Conservation (phyloP, 2,888 invertebrate species). For the Agrotis puta region DNA sequence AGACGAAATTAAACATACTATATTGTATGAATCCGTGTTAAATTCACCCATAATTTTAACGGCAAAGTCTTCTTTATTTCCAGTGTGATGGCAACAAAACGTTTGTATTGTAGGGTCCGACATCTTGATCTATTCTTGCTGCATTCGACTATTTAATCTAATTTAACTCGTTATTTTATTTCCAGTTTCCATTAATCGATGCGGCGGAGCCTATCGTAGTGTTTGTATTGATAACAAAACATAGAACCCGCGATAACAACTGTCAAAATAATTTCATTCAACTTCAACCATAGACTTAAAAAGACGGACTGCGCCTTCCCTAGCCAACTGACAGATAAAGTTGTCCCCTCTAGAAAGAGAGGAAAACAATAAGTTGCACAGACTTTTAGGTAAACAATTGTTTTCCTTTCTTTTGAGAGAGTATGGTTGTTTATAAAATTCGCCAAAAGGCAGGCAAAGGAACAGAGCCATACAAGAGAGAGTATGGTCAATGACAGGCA, state of each 20-base stretch:
- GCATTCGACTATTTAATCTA: slow-evolving; percentile 6
- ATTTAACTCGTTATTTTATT: slow-evolving; percentile 2
- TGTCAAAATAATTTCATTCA: slow-evolving; percentile 17
- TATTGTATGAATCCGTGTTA: slow-evolving; percentile 94
- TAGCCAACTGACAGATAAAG: no score
- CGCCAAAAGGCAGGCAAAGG: no score
- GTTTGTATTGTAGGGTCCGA: slow-evolving; percentile 96
- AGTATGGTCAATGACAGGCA: no score
- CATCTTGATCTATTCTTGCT: slow-evolving; percentile 73
- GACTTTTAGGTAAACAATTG: no score
- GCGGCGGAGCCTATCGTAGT: slow-evolving; percentile 3
- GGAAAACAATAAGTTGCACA: no score
- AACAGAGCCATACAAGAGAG: no score
- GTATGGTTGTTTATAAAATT: no score
- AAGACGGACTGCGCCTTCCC: no score
- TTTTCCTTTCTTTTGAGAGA: no score
- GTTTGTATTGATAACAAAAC: slow-evolving; percentile 37
- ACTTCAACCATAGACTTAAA: no score
- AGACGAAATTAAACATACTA: slow-evolving; percentile 94
- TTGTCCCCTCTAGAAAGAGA: no score
- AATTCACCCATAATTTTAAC: slow-evolving; percentile 93
- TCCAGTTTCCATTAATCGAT: no score
- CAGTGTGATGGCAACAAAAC: slow-evolving; percentile 94
- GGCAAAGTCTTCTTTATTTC: slow-evolving; percentile 92
- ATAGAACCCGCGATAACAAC: slow-evolving; percentile 19